phyloP scores from a whole-genome alignment of 1,140 invertebrate species.

The Aphaenogaster floridana region DNA sequence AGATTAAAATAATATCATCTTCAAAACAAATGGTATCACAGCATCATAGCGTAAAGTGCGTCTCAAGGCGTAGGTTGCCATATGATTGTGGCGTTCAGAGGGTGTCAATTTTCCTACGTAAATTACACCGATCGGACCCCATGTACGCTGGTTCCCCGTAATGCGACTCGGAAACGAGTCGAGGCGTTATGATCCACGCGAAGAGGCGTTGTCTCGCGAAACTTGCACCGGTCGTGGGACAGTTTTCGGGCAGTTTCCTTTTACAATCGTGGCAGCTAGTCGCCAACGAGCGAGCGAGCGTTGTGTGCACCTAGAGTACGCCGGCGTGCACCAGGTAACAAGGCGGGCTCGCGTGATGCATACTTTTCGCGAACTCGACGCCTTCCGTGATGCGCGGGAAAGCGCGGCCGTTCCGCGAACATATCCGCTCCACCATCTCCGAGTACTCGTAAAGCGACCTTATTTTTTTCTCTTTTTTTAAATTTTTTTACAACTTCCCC shows the following conservation, averaged over 20 bases:
- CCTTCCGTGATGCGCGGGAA: slow-evolving; percentile 84
- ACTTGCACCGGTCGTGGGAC: slow-evolving; percentile 67
- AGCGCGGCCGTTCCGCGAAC: slow-evolving; percentile 82
- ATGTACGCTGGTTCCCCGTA: background rate
- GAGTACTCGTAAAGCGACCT: slow-evolving; percentile 85
- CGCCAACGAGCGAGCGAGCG: background rate
- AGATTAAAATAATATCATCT: background rate
- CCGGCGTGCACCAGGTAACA: slow-evolving; percentile 59
- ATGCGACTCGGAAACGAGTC: background rate
- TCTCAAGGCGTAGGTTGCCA: slow-evolving; percentile 5
- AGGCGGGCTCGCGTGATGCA: slow-evolving; percentile 83
- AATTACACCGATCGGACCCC: slow-evolving; percentile 25
- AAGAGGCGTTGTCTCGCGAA: slow-evolving; percentile 14
- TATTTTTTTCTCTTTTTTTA: slow-evolving; percentile 66
- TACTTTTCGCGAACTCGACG: slow-evolving; percentile 84
- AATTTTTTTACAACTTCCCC: slow-evolving; percentile 81
- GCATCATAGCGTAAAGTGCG: background rate
- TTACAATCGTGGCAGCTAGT: slow-evolving; percentile 78
- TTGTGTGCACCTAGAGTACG: background rate
- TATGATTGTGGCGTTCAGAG: background rate
- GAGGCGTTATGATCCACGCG: background rate
- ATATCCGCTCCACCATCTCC: slow-evolving; percentile 83
- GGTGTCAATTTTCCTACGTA: slow-evolving; percentile 50
- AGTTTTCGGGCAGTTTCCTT: slow-evolving; percentile 83
- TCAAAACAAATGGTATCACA: background rate